Evolutionary conservation across 2,888 invertebrate species (phyloP), one percentile per base, ranked within the genome.

Genomic region (Brenthis ino): DNA sequence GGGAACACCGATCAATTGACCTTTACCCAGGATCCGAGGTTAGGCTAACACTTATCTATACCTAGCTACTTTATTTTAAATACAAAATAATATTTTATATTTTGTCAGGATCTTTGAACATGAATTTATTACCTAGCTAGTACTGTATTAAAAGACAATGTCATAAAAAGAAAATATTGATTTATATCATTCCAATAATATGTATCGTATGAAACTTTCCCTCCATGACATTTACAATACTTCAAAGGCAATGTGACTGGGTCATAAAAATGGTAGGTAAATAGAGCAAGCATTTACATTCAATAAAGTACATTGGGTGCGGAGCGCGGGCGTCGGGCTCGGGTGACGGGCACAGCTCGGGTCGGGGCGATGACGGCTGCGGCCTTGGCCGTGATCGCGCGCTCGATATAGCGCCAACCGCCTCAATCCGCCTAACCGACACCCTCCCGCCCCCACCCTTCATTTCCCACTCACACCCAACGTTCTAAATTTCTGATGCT

Each of bases 331-430:
- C 68, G 66, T 65, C 60, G 68, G 65, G 64, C 61, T 66, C 64
- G 70, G 69, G 73, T 68, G 66, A 69, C 64, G 72, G 75, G 73
- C 74, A 71, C 60, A 64, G 81, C 79, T 79, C 78, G 82, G 80
- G 79, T 80, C 83, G 79, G 79, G 80, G 80, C 82, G 85, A 82
- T 83, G 87, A 81, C 85, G 88, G 80, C 81, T 69, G 79, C 79
- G 84, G 85, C 92, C 92, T 92, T 93, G 92, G 90, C 92, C 92
- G 89, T 92, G 92, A 93, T 91, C 91, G 90, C 84, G 80, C 86
- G 91, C 91, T 91, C 91, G 89, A 92, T 92, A 92, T 92, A 92
- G 88, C 88, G 80, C 80, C 78, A 79, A 77, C 84, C 82, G 79
- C 80, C 74, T 77, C 79, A 75, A 75, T 71, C 76, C 76, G 71